Conservation (phyloP, 2,888 invertebrate species). For the Keiferia lycopersicella region DNA sequence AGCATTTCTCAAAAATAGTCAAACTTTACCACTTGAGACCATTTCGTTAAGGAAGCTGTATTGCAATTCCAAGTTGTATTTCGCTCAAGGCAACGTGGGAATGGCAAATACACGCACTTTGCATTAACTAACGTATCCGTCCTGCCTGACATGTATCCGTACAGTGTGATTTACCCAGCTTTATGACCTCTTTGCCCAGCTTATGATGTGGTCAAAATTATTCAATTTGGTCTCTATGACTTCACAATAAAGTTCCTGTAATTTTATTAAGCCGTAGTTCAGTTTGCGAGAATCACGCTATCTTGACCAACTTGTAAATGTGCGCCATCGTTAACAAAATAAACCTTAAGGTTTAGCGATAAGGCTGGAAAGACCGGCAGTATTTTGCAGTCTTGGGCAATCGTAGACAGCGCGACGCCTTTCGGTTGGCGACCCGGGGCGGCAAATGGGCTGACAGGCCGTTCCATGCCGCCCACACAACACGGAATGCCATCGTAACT, state of each 20-base stretch:
- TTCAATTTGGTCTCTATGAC: background rate
- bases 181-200: background rate
- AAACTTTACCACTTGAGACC: too few species aligned
- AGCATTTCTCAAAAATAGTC: background rate
- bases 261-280: background rate
- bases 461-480: constrained; percentile 7
- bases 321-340: background rate
- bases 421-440: constrained; percentile 34
- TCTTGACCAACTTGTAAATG: background rate
- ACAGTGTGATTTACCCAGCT: constrained; percentile 49
- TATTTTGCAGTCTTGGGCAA: constrained; percentile 33
- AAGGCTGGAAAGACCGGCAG: background rate
- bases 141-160: constrained; percentile 32
- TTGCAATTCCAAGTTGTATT: background rate
- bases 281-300: background rate
- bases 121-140: constrained; percentile 57
- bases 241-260: background rate
- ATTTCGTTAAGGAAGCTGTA: too few species aligned
- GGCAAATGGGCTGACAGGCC: constrained; percentile 20
- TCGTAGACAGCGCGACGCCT: constrained; percentile 53
- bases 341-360: background rate
- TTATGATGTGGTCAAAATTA: background rate
- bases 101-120: constrained; percentile 46
- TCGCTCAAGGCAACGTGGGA: background rate
- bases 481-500: background rate